Conservation (phyloP, 2,888 invertebrate genomes). For the Calephelis perditalis region DNA sequence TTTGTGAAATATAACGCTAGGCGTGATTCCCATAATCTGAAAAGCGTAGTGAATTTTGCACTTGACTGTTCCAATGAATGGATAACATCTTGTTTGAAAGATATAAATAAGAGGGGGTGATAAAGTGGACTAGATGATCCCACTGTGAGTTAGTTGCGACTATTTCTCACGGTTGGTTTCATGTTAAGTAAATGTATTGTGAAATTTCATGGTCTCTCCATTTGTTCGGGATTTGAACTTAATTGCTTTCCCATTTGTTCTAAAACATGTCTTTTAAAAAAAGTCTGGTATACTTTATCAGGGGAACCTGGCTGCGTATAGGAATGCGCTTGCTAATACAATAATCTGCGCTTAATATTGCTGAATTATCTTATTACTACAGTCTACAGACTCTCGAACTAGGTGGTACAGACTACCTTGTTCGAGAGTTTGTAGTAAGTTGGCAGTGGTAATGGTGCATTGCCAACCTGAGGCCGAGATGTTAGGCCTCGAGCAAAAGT, state of each 20-base stretch:
- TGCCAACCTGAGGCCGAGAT: too few species aligned
- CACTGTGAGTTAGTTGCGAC: conserved; percentile 30
- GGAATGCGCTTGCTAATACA: too few species aligned
- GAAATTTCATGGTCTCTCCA: conserved; percentile 35
- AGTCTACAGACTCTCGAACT: not conserved
- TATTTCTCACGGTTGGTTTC: conserved; percentile 57
- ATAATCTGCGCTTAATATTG: too few species aligned
- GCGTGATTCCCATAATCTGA: conserved; percentile 75
- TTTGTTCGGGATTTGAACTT: not conserved
- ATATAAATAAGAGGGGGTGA: conserved; percentile 42
- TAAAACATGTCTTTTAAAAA: too few species aligned
- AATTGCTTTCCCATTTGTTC: not conserved
- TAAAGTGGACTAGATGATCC: conserved; percentile 27
- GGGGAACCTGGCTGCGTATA: too few species aligned
- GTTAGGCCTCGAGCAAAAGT: too few species aligned
- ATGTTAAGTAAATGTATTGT: conserved; percentile 36
- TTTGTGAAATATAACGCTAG: conserved; percentile 36
- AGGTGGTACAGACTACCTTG: not conserved
- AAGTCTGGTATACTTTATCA: too few species aligned
- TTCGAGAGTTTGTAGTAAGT: not conserved
- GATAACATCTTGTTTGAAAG: conserved; percentile 62
- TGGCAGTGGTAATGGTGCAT: too few species aligned
- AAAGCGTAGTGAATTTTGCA: conserved; percentile 66
- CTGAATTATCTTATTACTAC: not conserved
- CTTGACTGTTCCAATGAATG: conserved; percentile 60